These are phyloP conservation scores for Macropodus opercularis DNA, from an alignment of 2,797 vertebrate genomes.

Conservation along the genomic window DNA sequence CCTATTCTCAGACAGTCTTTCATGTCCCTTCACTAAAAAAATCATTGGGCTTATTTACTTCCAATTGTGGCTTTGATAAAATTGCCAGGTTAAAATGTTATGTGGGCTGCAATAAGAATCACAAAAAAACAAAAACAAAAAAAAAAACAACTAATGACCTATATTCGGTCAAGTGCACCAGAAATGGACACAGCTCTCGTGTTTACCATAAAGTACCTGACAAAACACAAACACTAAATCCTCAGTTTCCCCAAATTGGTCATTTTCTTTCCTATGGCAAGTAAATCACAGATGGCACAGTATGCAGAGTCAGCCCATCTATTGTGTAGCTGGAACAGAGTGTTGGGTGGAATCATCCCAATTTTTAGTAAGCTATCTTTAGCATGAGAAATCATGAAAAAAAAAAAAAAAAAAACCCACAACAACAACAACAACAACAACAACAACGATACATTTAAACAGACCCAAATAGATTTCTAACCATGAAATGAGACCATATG, in stretches of 20 bases:
- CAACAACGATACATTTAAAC: background rate
- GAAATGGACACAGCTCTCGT: too few species aligned
- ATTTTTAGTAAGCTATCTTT: background rate
- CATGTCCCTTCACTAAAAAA: background rate
- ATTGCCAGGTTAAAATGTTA: background rate
- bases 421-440: too few species aligned
- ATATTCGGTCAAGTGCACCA: too few species aligned
- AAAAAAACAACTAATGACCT: background rate
- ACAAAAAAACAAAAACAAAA: too few species aligned
- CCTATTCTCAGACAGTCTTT: background rate
- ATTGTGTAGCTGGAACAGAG: background rate
- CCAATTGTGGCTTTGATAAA: conserved; percentile 6
- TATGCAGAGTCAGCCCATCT: conserved; percentile 23
- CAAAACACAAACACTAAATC: conserved; percentile 61
- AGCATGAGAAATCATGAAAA: conserved; percentile 1
- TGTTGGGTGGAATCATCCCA: background rate
- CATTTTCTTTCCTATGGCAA: conserved; percentile 33
- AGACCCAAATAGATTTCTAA: background rate
- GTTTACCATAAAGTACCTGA: too few species aligned
- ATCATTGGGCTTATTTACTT: too few species aligned
- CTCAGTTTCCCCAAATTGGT: conserved; percentile 52
- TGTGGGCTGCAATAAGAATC: background rate
- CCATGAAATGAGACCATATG: background rate
- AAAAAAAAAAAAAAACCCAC: background rate
- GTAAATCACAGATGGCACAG: conserved; percentile 46